These are phyloP conservation scores for Alcis repandata DNA, from an alignment of 2,888 invertebrate species.

Conservation along the genomic window DNA sequence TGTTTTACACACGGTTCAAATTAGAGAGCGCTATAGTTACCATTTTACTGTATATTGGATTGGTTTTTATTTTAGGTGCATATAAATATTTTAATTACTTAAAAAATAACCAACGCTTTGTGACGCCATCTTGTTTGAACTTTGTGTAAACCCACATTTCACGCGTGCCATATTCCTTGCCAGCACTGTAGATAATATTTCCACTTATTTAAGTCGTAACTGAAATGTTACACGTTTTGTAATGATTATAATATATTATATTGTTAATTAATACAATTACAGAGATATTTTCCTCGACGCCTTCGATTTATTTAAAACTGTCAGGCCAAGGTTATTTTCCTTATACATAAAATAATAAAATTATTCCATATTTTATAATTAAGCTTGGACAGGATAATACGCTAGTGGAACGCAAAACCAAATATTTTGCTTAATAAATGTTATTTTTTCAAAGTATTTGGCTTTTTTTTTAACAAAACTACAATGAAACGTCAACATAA, in stretches of 20 bases:
- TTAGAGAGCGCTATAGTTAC: not conserved
- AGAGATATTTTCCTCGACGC: constrained; percentile 14
- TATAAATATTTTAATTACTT: too few relatives aligned
- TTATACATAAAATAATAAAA: not conserved
- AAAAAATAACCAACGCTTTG: too few relatives aligned
- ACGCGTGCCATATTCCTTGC: constrained; percentile 24
- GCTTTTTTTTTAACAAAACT: constrained; percentile 42
- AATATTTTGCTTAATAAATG: constrained; percentile 60
- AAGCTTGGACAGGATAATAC: constrained; percentile 24
- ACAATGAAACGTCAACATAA: constrained; percentile 26
- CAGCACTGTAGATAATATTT: constrained; percentile 8
- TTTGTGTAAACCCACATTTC: not conserved
- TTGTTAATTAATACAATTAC: constrained; percentile 8
- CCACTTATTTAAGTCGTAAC: not conserved
- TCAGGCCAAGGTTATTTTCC: constrained; percentile 14
- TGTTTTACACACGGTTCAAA: not conserved
- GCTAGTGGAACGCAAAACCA: constrained; percentile 53
- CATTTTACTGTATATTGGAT: not conserved
- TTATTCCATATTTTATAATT: constrained; percentile 17
- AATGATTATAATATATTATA: not conserved
- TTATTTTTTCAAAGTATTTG: constrained; percentile 51
- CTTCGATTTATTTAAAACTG: constrained; percentile 19
- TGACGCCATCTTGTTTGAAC: too few relatives aligned
- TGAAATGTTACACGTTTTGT: not conserved
- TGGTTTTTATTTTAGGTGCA: not conserved